Evolutionary conservation across 2,797 vertebrate species (phyloP), one percentile per base, ranked within the genome.

Genomic region (Acanthurus lineatus): DNA sequence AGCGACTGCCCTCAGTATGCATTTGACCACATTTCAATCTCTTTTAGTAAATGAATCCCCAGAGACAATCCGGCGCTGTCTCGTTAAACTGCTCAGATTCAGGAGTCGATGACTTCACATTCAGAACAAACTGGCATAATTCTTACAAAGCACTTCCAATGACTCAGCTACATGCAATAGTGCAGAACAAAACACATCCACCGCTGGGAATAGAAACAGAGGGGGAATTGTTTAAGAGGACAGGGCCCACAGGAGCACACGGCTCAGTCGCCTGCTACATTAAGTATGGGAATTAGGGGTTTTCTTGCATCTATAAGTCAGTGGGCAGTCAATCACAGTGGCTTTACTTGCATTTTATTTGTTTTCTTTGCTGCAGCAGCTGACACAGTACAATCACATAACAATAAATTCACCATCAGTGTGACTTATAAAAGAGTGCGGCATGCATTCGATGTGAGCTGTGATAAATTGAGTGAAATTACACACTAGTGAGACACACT

Each of bases 11-110:
- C 92, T 93, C 86, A 47, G 84, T 88, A 76, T 75, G 88, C 86
- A 80, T 94, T 87, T 91, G 89, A 93, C 93, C 93, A 94, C 89
- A 88, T 95, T 95, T 94, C 93, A 94, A 90, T 94, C 91, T 93
- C 89, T 84, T 84, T 90, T 77, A 90, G 84, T 84, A 88, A 93
- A 94, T 86, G 85, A 93, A 87, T 90, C 92, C 89, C 82, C 45
- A 0, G 89, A 93, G 92, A 94, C 91, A 82, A 88, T 89, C 82
- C 69, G 54, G 62, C 40, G 47, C 90, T 77, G 85, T 88, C 86
- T 87, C 20, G 87, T 92, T 90, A 90, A 92, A 91, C 62, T 70
- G 83, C 82, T 69, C 15, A 16, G 82, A 90, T 91, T 76, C 78
- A 40, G 68, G 83, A 86, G 86, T 81, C 60, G 66, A 73, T 79